phyloP scores from a whole-genome alignment of 2,888 invertebrate species.

The Mimas tiliae region DNA sequence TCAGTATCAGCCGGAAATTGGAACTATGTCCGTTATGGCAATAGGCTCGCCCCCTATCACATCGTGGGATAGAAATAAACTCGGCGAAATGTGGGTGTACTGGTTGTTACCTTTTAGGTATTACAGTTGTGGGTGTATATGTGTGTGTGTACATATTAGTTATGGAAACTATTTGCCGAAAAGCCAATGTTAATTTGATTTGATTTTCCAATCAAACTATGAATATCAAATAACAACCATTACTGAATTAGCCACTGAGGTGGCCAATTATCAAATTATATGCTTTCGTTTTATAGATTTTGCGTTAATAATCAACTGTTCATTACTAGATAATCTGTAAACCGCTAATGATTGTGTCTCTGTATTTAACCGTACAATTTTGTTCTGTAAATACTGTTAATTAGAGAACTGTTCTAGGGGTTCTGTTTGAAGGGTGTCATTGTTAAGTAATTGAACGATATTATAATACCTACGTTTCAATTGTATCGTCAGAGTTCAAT shows the following conservation, averaged over 20 bases:
- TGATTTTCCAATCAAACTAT: constrained; percentile 7
- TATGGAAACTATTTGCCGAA: constrained; percentile 4
- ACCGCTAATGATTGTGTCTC: not conserved
- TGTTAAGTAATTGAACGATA: no score
- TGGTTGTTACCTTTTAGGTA: no score
- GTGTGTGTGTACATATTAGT: not conserved
- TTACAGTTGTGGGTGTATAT: no score
- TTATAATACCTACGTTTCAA: no score
- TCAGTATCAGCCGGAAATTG: no score
- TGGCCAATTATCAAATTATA: constrained; percentile 10
- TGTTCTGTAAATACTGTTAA: not conserved
- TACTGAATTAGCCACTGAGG: constrained; percentile 3
- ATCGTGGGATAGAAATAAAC: no score
- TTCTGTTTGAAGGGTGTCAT: not conserved
- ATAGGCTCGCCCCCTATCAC: no score
- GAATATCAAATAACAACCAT: constrained; percentile 5
- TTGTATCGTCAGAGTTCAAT: no score
- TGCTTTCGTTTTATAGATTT: not conserved
- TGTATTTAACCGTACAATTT: not conserved
- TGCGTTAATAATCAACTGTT: not conserved
- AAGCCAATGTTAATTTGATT: constrained; percentile 13
- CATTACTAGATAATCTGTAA: not conserved
- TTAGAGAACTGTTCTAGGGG: not conserved
- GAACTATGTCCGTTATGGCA: no score
- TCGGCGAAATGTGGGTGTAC: no score